These are phyloP conservation scores for Poecilia latipinna DNA, from an alignment of 2,113 vertebrate species.

Conservation along the genomic window DNA sequence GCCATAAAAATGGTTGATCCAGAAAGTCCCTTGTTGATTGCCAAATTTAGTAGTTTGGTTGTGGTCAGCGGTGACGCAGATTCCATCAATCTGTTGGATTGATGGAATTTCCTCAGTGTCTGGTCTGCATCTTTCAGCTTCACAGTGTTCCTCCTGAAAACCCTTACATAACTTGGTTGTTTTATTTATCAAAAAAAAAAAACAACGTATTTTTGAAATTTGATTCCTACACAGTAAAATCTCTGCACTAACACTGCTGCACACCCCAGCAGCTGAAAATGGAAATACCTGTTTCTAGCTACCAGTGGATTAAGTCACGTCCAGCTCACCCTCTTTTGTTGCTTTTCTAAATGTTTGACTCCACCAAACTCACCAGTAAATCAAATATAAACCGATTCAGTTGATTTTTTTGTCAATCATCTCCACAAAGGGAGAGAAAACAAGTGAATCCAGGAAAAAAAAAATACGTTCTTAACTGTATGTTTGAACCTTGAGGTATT, in stretches of 20 bases:
- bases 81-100: background rate
- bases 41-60: slow-evolving; percentile 51
- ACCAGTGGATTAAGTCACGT: slow-evolving; percentile 42
- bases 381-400: background rate
- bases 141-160: no score
- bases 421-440: background rate
- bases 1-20: slow-evolving; percentile 46
- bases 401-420: background rate
- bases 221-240: background rate
- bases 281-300: slow-evolving; percentile 66
- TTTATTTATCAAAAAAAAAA: no score
- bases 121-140: no score
- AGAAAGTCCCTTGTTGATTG: slow-evolving; percentile 23
- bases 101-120: background rate
- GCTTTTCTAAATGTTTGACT: slow-evolving; percentile 6
- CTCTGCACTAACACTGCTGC: background rate
- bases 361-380: background rate
- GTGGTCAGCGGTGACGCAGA: slow-evolving; percentile 36
- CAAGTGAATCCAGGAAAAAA: background rate
- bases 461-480: no score
- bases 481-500: no score
- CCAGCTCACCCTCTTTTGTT: slow-evolving; percentile 31
- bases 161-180: no score
- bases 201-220: no score
- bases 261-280: slow-evolving; percentile 15